phyloP scores from a whole-genome alignment of 2,113 vertebrate species.

The Corapipo altera region DNA sequence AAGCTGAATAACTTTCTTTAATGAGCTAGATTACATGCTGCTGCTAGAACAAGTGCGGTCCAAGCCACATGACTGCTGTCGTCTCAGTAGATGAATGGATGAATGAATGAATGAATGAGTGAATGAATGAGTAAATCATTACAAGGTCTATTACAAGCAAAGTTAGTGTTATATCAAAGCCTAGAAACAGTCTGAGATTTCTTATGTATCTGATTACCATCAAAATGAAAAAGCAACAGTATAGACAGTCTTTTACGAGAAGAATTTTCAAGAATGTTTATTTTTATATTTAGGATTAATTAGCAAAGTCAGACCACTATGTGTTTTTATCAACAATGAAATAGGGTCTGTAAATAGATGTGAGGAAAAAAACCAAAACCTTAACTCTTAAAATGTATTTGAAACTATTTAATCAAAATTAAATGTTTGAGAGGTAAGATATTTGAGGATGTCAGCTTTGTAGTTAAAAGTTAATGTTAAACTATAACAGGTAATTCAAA shows the following conservation, averaged over 20 bases:
- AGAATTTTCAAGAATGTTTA: background rate
- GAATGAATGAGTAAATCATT: constrained; percentile 57
- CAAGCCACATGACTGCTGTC: constrained; percentile 7
- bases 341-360: background rate
- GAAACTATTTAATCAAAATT: background rate
- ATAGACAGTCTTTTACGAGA: background rate
- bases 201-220: background rate
- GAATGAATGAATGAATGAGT: constrained; percentile 9
- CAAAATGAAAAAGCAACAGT: background rate
- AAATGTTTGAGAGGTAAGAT: background rate
- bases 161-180: background rate
- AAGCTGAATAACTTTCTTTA: constrained; percentile 3
- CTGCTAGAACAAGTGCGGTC: background rate
- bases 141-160: constrained; percentile 31
- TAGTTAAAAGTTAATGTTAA: background rate
- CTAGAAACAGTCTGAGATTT: background rate
- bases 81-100: background rate
- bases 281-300: background rate
- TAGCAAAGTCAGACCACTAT: background rate
- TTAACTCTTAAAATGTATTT: background rate
- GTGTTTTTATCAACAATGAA: background rate
- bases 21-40: background rate
- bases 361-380: background rate
- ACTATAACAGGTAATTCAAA: background rate
- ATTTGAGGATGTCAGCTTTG: background rate